Percentiles rank a stretch among this genome's conserved stretches.
Conservation (phyloP, 2,888 invertebrate genomes). For the Cephus runcator region DNA sequence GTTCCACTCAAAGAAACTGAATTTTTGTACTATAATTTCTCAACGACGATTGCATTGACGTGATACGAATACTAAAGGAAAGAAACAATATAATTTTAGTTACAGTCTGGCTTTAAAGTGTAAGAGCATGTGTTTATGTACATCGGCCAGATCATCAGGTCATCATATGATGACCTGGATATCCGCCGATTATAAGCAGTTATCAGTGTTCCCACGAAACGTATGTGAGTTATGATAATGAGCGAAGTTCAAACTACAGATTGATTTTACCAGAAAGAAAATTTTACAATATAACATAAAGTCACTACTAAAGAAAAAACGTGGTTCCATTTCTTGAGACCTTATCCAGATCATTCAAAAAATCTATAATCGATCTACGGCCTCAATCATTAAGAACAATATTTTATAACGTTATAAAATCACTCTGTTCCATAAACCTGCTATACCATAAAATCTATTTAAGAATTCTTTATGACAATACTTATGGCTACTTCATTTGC, state of each 20-base stretch:
- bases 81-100: neutral
- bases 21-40: neutral
- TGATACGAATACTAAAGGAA: neutral
- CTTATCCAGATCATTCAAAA: neutral
- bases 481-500: neutral
- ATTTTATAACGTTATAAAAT: neutral
- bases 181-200: slow-evolving; percentile 57
- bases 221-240: neutral
- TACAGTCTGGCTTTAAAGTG: neutral
- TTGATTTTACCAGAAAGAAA: neutral
- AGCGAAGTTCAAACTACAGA: neutral
- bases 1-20: neutral
- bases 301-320: neutral
- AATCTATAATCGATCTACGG: neutral
- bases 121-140: neutral
- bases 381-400: neutral
- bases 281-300: neutral
- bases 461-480: neutral
- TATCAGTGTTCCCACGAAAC: slow-evolving; percentile 9
- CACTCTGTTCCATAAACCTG: neutral
- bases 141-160: slow-evolving; percentile 4
- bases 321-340: neutral
- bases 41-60: neutral
- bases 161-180: slow-evolving; percentile 50
- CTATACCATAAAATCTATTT: neutral